Evolutionary conservation across 2,113 vertebrate species (phyloP).

Genomic region (Malurus elegans): DNA sequence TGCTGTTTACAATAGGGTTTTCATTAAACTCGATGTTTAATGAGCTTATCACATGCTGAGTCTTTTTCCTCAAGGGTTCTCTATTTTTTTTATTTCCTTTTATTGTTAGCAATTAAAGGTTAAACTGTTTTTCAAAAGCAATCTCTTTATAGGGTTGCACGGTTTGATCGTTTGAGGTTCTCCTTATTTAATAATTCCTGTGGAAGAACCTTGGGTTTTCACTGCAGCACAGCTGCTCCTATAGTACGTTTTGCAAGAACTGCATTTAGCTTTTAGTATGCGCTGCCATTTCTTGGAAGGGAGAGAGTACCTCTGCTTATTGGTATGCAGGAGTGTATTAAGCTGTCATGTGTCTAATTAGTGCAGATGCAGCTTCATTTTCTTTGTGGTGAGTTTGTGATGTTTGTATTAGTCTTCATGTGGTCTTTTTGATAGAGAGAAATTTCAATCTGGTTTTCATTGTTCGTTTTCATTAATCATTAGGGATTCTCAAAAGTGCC

Average conservation of each 20-base stretch:
- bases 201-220: neutral
- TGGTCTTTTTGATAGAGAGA: neutral
- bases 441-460: neutral
- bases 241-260: neutral
- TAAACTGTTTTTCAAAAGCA: constrained; percentile 33
- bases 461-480: neutral
- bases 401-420: neutral
- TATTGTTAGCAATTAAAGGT: constrained; percentile 43
- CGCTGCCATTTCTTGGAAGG: neutral
- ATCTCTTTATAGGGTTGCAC: neutral
- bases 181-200: constrained; percentile 33
- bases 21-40: constrained; percentile 34
- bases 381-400: neutral
- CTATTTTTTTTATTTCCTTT: constrained; percentile 56
- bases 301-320: neutral
- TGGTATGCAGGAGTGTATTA: neutral
- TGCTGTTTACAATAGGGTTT: constrained; percentile 15
- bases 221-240: neutral
- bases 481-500: neutral
- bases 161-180: neutral
- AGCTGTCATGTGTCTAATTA: neutral
- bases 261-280: neutral
- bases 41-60: constrained; percentile 43
- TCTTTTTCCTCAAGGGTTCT: constrained; percentile 31
- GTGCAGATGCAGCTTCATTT: neutral